Evolutionary conservation across 1,140 invertebrate genomes (phyloP), one percentile per base, ranked within the genome.

Genomic region (Tigriopus japonicus): DNA sequence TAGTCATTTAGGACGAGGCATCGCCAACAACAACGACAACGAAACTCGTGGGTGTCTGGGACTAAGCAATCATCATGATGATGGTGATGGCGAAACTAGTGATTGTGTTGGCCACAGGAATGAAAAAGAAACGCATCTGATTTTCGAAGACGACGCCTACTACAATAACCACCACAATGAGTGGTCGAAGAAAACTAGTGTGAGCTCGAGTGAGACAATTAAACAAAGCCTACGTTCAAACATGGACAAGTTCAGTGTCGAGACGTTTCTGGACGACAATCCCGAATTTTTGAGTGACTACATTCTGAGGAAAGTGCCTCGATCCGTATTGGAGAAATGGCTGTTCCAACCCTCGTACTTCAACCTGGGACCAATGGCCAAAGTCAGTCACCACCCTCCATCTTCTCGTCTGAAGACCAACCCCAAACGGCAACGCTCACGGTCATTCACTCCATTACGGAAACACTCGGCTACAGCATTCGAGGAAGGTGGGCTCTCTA

Each of bases 261-360:
- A 58, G 55, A 17, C 55, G 17, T 58, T 41, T 40, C 55, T 58
- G 28, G 55, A 58, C 28, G 40, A 28, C 14, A 6, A 58, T 58
- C 55, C 55, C 12, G 55, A 40, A 5, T 58, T 58, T 42, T 41
- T 58, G 21, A 41, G 41, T 17, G 15, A 58, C n/a, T 58, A 58
- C 28, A 42, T 58, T 14, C 55, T 40, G 13, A 51, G 55, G 14
- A 58, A 58, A 41, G 40, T 58, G 12, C 15, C 35, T n/a, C 55
- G 9, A 17, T 41, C 17, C n/a, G 17, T 17, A 6, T 41, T 58
- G 17, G 55, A 58, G 42, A 40, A 58, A 42, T 58, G 55, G 55
- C 23, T 58, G 17, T 41, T 58, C 28, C 40, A 41, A 40, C 40
- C 40, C 21, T 17, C 15, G 17, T 15, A 40, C 28, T 13, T 15